phyloP scores from a whole-genome alignment of 1,140 invertebrate genomes.

The Apis dorsata region DNA sequence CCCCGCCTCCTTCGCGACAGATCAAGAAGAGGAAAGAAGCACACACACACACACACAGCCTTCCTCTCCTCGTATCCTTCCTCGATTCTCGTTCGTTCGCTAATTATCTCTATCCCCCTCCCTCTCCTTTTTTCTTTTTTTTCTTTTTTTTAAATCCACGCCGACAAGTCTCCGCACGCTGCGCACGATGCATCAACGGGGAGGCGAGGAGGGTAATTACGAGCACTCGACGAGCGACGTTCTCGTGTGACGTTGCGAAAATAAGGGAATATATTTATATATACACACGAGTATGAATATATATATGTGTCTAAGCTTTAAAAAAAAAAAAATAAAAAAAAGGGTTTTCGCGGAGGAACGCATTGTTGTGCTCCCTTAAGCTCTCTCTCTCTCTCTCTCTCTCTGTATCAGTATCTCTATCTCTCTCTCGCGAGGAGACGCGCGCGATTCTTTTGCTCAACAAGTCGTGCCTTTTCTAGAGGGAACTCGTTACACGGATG shows the following conservation, averaged over 20 bases:
- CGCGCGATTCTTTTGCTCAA: slow-evolving; percentile 44
- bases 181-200: slow-evolving; percentile 38
- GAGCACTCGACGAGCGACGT: slow-evolving; percentile 67
- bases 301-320: slow-evolving; percentile 37
- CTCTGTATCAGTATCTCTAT: too few species aligned
- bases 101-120: too few species aligned
- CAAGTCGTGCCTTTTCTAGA: slow-evolving; percentile 43
- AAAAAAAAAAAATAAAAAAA: background rate
- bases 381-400: background rate
- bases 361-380: slow-evolving; percentile 31
- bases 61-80: too few species aligned
- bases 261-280: slow-evolving; percentile 1
- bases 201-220: slow-evolving; percentile 73
- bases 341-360: slow-evolving; percentile 44
- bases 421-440: too few species aligned
- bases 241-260: slow-evolving; percentile 1
- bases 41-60: too few species aligned
- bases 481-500: slow-evolving; percentile 30
- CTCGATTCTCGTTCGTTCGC: too few species aligned
- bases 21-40: too few species aligned
- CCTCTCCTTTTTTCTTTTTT: background rate
- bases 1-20: too few species aligned
- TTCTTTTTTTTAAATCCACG: slow-evolving; percentile 31
- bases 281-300: too few species aligned
- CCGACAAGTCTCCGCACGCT: slow-evolving; percentile 58